Evolutionary conservation across 2,113 vertebrate genomes (phyloP).

Genomic region (Symphodus melops): DNA sequence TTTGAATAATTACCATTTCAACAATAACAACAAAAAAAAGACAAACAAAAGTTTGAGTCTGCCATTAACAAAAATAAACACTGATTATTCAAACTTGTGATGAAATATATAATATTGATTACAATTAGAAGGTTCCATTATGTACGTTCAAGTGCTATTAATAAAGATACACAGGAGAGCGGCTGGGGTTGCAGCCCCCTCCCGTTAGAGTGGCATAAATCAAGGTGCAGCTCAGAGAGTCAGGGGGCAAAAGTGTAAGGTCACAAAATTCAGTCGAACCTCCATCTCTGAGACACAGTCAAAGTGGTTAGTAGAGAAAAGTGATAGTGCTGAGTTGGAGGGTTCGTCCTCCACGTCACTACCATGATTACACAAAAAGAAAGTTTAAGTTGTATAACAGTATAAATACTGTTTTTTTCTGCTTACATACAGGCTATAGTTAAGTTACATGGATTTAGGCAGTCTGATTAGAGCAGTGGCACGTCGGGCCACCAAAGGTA

Average conservation of each 20-base stretch:
- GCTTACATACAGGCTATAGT: slow-evolving; percentile 31
- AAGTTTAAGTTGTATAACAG: slow-evolving; percentile 49
- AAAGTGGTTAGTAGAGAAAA: slow-evolving; percentile 80
- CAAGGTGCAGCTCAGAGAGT: slow-evolving; percentile 80
- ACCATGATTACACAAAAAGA: slow-evolving; percentile 48
- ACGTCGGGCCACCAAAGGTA: slow-evolving; percentile 35
- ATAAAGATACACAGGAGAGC: slow-evolving; percentile 71
- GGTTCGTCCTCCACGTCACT: slow-evolving; percentile 42
- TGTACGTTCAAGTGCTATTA: slow-evolving; percentile 85
- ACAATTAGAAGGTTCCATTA: slow-evolving; percentile 77
- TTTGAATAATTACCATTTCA: slow-evolving; percentile 78
- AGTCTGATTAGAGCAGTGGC: slow-evolving; percentile 41
- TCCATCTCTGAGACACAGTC: slow-evolving; percentile 74
- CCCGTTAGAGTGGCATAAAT: slow-evolving; percentile 78
- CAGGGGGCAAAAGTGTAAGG: slow-evolving; percentile 62
- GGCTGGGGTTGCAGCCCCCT: slow-evolving; percentile 29
- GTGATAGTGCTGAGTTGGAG: slow-evolving; percentile 16
- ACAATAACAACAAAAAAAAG: slow-evolving; percentile 32
- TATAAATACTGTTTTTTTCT: slow-evolving; percentile 45
- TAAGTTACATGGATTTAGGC: slow-evolving; percentile 35
- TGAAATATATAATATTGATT: slow-evolving; percentile 79
- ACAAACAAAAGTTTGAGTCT: slow-evolving; percentile 66
- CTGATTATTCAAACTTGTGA: slow-evolving; percentile 80
- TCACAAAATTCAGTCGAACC: slow-evolving; percentile 80
- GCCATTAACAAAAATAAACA: slow-evolving; percentile 78